Conservation (phyloP, 2,888 invertebrate genomes). For the Eupithecia abbreviata region DNA sequence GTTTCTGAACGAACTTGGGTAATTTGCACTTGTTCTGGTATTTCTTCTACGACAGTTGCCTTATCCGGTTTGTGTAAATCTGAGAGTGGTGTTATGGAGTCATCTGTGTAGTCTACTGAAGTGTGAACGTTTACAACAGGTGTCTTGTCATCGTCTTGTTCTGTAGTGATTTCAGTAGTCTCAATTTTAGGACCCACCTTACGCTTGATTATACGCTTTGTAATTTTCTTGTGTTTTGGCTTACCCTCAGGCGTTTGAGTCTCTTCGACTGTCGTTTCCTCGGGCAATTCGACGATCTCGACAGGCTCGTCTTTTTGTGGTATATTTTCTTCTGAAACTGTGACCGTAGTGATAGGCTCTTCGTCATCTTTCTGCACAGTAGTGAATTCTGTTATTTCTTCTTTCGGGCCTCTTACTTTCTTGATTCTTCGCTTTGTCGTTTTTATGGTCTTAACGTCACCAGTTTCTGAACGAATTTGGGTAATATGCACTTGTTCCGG, state of each 20-base stretch:
- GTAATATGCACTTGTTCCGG: background rate
- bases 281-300: background rate
- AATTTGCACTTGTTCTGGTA: too few species aligned
- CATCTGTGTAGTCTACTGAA: background rate
- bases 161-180: constrained; percentile 47
- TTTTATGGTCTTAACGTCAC: background rate
- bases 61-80: too few species aligned
- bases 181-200: constrained; percentile 35
- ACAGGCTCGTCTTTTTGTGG: background rate
- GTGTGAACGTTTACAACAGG: constrained; percentile 34
- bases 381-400: background rate
- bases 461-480: background rate
- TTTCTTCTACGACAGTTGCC: too few species aligned
- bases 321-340: background rate
- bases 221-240: constrained; percentile 39
- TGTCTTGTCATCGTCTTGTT: constrained; percentile 42
- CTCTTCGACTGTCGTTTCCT: background rate
- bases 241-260: constrained; percentile 17
- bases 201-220: constrained; percentile 26
- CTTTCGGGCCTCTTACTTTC: background rate
- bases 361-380: constrained; percentile 6
- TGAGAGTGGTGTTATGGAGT: too few species aligned
- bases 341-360: background rate
- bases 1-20: too few species aligned
- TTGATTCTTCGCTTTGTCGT: background rate